Evolutionary conservation across 2,113 vertebrate species (phyloP).

Genomic region (Indri indri): DNA sequence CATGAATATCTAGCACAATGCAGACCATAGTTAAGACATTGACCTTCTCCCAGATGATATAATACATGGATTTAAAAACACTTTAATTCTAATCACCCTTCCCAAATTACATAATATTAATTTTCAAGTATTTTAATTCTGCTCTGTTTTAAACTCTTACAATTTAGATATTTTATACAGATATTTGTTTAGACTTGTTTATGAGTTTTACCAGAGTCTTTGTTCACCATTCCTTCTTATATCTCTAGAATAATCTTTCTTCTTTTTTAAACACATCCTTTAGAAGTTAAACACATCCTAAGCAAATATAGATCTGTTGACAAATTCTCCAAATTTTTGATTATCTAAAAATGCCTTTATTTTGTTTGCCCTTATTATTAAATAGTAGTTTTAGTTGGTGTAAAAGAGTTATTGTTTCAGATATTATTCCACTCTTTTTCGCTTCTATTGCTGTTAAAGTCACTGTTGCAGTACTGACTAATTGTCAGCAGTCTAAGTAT

Average conservation of each 20-base stretch:
- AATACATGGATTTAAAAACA: background rate
- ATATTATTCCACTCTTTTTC: background rate
- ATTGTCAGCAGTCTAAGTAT: background rate
- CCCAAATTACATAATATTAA: background rate
- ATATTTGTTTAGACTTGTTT: background rate
- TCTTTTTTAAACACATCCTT: background rate
- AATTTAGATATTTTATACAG: background rate
- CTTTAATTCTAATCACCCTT: background rate
- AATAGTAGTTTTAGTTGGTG: background rate
- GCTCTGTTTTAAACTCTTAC: background rate
- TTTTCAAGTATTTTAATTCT: slow-evolving; percentile 16
- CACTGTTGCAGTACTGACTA: background rate
- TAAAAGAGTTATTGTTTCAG: background rate
- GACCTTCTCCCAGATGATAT: background rate
- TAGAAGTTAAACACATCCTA: background rate
- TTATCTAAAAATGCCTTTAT: slow-evolving; percentile 15
- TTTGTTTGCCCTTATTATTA: background rate
- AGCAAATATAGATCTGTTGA: background rate
- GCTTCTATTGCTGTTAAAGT: background rate
- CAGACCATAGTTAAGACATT: background rate
- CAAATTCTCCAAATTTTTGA: background rate
- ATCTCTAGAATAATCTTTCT: background rate
- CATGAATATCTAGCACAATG: background rate
- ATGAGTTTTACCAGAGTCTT: background rate
- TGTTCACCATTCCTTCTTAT: background rate